These are phyloP conservation scores for Cheilosia urbana DNA, from an alignment of 2,888 invertebrate genomes.

Conservation along the genomic window DNA sequence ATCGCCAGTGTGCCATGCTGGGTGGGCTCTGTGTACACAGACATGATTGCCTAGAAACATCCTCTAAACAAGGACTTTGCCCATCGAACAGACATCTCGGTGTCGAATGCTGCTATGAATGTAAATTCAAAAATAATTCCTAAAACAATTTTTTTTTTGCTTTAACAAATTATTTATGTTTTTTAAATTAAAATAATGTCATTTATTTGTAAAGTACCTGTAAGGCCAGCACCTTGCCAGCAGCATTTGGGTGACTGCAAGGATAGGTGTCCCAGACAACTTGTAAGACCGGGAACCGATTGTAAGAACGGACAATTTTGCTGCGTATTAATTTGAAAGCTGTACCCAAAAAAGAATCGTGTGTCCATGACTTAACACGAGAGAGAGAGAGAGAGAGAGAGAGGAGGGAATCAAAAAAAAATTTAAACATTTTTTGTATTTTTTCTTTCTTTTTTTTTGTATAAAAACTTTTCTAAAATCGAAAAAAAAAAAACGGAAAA, in stretches of 20 bases:
- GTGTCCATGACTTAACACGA: conserved; percentile 1
- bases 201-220: conserved; percentile 79
- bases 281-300: conserved; percentile 81
- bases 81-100: conserved; percentile 79
- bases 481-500: conserved; percentile 21
- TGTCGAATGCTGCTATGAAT: conserved; percentile 83
- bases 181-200: conserved; percentile 45
- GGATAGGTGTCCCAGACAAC: conserved; percentile 78
- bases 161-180: conserved; percentile 34
- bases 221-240: conserved; percentile 81
- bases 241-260: conserved; percentile 81
- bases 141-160: not conserved
- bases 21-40: conserved; percentile 82
- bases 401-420: not conserved
- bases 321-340: conserved; percentile 79
- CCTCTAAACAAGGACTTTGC: conserved; percentile 81
- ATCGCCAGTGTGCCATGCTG: conserved; percentile 81
- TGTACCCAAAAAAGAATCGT: not conserved
- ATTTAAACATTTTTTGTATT: not conserved
- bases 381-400: not conserved
- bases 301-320: conserved; percentile 81
- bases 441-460: conserved; percentile 29
- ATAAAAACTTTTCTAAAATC: conserved; percentile 40
- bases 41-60: conserved; percentile 79
- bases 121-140: conserved; percentile 76